Base-by-base conservation (phyloP, 2,113 vertebrate genomes). In the Peromyscus maniculatus region DNA sequence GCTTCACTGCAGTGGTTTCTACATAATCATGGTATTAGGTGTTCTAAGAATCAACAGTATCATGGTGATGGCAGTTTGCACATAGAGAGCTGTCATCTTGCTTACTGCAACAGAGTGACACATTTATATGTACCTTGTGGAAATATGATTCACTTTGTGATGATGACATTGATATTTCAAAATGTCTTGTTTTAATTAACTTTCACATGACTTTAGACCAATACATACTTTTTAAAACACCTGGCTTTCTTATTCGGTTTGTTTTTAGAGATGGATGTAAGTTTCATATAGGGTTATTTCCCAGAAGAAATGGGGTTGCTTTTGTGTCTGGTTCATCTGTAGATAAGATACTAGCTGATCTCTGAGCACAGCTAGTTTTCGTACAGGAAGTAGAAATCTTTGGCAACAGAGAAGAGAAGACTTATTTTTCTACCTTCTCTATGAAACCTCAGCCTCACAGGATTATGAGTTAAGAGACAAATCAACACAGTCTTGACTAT, bases 171-270 rank as follows among this genome's bases (percentile, higher is more conserved):
- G 52, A 22, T 96, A 75, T 93, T 89, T 96, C 46, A 67, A 49
- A 97, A 69, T 91, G 46, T 88, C 75, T 91, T 78, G 0, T 91
- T 94, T 87, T 95, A 88, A 92, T 95, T 69, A 95, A 80, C 26
- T 80, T 96, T 82, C 52, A 36, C 31, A 52, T 28, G 28, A 88
- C 12, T 92, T 79, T 80, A 21, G 15, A 80, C 10, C 16, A 57
- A 43, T 84, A 49, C n/a, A 79, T 62, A 93, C 11, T 97, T 87
- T 75, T 96, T 82, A 57, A 59, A 74, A 94, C 62, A 75, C 49
- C 36, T 80, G 59, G 9, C 39, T 83, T 87, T 89, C 71, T 69
- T 83, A 6, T 2, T 67, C 3, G 26, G 15, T 55, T 87, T 84
- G 57, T 15, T 4, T 43, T 12, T 31, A 43, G 57, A 93, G 72